phyloP scores from a whole-genome alignment of 1,140 invertebrate genomes.

The Homalodisca vitripennis region DNA sequence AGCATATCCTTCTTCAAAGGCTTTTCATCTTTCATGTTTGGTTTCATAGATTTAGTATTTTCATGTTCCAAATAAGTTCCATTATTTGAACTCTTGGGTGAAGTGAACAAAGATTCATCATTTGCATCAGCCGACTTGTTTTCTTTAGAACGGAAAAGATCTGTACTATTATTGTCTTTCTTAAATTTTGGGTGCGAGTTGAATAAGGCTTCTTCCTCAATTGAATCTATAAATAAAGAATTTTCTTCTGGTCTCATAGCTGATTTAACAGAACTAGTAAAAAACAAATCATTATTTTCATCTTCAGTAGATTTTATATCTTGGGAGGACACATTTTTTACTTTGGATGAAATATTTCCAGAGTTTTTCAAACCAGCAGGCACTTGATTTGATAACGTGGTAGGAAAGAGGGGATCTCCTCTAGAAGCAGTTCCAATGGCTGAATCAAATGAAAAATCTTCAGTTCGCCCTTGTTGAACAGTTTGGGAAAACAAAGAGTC shows the following conservation, averaged over 20 bases:
- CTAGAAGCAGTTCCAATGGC: too few relatives aligned
- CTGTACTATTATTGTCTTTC: background rate
- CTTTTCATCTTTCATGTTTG: background rate
- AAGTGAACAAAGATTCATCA: background rate
- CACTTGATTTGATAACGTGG: background rate
- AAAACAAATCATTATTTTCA: background rate
- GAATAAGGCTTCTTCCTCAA: background rate
- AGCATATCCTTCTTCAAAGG: background rate
- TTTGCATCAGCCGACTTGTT: background rate
- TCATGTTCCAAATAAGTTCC: background rate
- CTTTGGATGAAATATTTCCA: background rate
- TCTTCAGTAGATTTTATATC: background rate
- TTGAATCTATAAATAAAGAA: background rate
- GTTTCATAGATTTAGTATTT: background rate
- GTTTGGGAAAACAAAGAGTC: too few relatives aligned
- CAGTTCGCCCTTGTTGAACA: too few relatives aligned
- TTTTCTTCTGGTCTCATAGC: background rate
- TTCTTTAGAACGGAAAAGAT: background rate
- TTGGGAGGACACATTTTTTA: background rate
- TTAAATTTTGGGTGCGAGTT: background rate
- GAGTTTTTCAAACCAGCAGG: background rate
- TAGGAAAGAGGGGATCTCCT: background rate
- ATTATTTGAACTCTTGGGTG: background rate
- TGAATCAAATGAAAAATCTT: too few relatives aligned
- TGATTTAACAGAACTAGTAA: background rate